Evolutionary conservation across 2,113 vertebrate species (phyloP), one percentile per base, ranked within the genome.

Genomic region (Physeter macrocephalus): DNA sequence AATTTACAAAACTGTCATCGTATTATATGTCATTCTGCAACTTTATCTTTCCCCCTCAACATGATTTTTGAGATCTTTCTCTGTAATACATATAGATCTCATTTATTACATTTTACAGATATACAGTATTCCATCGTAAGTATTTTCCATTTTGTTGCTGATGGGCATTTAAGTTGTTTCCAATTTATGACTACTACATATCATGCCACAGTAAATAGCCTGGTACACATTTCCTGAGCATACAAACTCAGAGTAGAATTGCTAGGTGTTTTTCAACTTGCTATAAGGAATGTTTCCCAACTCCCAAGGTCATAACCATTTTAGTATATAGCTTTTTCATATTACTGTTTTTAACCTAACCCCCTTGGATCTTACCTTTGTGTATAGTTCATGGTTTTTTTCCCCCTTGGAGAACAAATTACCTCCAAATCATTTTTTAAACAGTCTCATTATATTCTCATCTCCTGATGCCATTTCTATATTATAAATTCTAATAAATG

Each of bases 1-100:
- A 95, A 96, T 95, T 94, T 96, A 96, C 82, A 97, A 81, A 87
- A 95, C 71, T 85, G 69, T 95, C 88, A 95, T 1, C 43, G 6
- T 86, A 85, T 29, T 66, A 80, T n/a, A n/a, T 3, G 62, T 92
- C 41, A 49, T 54, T 86, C 41, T 72, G 59, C 14, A 90, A 75
- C 43, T 85, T 92, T 39, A 75, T 85, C 90, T 46, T 49, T 7
- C n/a, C 18, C 27, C 57, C 62, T 67, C 59, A 64, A 86, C 20
- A 9, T 66, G 12, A 61, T n/a, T 83, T 92, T 41, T 64, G 52
- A 61, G 66, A 74, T 27, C 59, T 57, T 83, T 91, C 31, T 78
- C 69, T 80, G 69, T 36, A 75, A 61, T 41, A 66, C 62, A 95
- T 2, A 57, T 39, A 57, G 80, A 92, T 69, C 25, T 95, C 23